These are phyloP conservation scores for Natrix natrix DNA, from an alignment of 2,797 vertebrate genomes.

Conservation along the genomic window DNA sequence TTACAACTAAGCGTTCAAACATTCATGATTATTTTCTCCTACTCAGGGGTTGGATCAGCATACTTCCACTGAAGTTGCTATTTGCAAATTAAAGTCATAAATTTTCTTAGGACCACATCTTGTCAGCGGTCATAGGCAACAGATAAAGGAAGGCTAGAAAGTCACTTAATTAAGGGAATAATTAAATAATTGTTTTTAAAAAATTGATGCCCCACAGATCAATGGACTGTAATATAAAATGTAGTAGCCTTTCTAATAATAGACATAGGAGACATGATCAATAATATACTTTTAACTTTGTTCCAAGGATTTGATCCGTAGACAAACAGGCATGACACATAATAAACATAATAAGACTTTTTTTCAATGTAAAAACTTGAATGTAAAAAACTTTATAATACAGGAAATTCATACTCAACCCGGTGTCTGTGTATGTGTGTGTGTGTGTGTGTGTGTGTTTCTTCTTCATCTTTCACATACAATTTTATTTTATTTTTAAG, in stretches of 20 bases:
- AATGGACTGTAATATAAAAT: neutral
- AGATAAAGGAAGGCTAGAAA: neutral
- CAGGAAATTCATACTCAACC: slow-evolving; percentile 22
- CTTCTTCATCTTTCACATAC: neutral
- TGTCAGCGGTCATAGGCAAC: neutral
- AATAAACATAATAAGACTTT: neutral
- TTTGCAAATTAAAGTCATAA: slow-evolving; percentile 58
- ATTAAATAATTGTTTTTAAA: slow-evolving; percentile 25
- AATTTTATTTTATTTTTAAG: slow-evolving; percentile 1
- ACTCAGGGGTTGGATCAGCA: slow-evolving; percentile 29
- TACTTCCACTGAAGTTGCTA: slow-evolving; percentile 39
- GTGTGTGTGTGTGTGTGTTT: too few relatives aligned
- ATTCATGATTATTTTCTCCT: slow-evolving; percentile 43
- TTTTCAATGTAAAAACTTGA: neutral
- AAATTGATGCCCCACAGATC: neutral
- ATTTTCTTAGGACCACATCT: neutral
- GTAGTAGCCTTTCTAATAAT: neutral
- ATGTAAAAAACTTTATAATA: slow-evolving; percentile 23
- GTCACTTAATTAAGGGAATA: slow-evolving; percentile 48
- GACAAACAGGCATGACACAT: neutral
- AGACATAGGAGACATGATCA: neutral
- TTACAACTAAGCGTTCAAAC: slow-evolving; percentile 41
- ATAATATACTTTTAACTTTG: neutral
- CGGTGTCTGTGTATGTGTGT: too few relatives aligned
- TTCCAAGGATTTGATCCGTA: neutral